Conservation (phyloP, 2,888 invertebrate genomes). For the Lepetodrilus schrolli region DNA sequence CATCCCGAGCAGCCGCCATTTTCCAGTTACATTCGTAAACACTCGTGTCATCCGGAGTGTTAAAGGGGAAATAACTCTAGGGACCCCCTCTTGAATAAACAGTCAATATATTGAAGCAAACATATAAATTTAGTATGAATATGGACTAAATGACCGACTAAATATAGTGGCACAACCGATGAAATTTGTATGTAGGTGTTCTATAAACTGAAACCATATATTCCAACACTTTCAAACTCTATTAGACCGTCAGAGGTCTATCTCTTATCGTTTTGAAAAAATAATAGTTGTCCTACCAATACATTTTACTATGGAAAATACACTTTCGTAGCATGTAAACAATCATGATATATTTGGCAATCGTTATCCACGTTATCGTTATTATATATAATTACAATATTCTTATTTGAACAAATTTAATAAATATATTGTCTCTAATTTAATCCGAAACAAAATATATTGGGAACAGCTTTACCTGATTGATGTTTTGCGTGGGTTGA, state of each 20-base stretch:
- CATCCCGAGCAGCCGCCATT: conserved; percentile 47
- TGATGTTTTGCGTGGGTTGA: conserved; percentile 20
- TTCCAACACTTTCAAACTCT: too few species aligned
- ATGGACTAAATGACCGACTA: too few species aligned
- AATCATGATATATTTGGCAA: neutral
- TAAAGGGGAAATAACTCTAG: too few species aligned
- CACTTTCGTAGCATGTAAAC: neutral
- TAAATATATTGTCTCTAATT: neutral
- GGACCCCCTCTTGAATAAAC: too few species aligned
- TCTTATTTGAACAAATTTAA: neutral
- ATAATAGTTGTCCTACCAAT: neutral
- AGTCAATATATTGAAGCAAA: too few species aligned
- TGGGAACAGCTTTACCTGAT: conserved; percentile 10
- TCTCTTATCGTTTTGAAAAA: neutral
- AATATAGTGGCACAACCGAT: too few species aligned
- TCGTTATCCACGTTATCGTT: neutral
- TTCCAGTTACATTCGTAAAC: conserved; percentile 4
- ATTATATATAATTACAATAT: neutral
- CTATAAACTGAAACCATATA: too few species aligned
- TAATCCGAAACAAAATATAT: neutral
- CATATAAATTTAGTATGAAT: too few species aligned
- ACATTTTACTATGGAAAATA: neutral
- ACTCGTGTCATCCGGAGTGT: neutral
- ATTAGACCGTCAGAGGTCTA: too few species aligned
- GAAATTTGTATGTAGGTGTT: too few species aligned